These are phyloP conservation scores for Amblyteles armatorius DNA, from an alignment of 2,888 invertebrate species.

Conservation along the genomic window DNA sequence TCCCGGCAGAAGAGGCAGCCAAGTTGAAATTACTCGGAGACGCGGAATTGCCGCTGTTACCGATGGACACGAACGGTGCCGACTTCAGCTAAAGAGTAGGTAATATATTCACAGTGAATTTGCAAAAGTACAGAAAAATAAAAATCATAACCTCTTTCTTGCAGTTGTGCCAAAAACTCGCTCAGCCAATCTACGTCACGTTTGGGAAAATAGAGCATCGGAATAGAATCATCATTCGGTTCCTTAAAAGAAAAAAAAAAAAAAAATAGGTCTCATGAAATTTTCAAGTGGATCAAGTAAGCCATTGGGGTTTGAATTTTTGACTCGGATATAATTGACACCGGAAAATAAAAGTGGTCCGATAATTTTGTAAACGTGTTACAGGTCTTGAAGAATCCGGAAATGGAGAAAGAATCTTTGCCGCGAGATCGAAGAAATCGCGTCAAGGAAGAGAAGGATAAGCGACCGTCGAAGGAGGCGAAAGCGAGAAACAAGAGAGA, in stretches of 20 bases:
- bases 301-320: not conserved
- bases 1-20: conserved; percentile 62
- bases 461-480: conserved; percentile 79
- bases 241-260: conserved; percentile 36
- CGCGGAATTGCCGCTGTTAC: conserved; percentile 19
- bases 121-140: not conserved
- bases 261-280: too few species aligned
- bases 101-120: conserved; percentile 25
- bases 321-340: not conserved
- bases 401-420: conserved; percentile 78
- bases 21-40: conserved; percentile 65
- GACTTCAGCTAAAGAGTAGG: conserved; percentile 60
- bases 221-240: conserved; percentile 32
- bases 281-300: not conserved
- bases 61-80: conserved; percentile 44
- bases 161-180: conserved; percentile 71
- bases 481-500: conserved; percentile 82
- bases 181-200: conserved; percentile 60
- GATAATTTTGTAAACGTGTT: conserved; percentile 33
- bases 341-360: not conserved
- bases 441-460: conserved; percentile 83
- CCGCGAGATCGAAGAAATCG: conserved; percentile 81
- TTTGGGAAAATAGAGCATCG: conserved; percentile 50
- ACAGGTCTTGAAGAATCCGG: conserved; percentile 82
- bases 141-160: conserved; percentile 64